A percentile compares a stretch with the other conserved stretches of the same genome.
These are phyloP conservation scores for Caenorhabditis imperialis DNA, from an alignment of 2,888 invertebrate genomes.

Conservation along the genomic window DNA sequence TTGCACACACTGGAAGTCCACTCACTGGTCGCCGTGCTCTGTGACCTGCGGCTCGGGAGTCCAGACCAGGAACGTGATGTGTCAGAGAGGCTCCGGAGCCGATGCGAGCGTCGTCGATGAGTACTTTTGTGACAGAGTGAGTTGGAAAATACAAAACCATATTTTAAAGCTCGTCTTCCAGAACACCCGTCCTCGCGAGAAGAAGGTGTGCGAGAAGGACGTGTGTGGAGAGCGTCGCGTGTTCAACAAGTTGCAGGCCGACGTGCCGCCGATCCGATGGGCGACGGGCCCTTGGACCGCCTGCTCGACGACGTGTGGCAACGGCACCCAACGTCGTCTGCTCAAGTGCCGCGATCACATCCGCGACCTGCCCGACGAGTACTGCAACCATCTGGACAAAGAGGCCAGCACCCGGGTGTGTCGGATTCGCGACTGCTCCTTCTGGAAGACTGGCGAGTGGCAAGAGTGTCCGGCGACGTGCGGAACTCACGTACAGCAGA, in stretches of 20 bases:
- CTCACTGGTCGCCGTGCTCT: slow-evolving; percentile 74
- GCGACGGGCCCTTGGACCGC: slow-evolving; percentile 73
- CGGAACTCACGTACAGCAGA: slow-evolving; percentile 69
- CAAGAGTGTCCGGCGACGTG: slow-evolving; percentile 76
- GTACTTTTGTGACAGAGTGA: slow-evolving; percentile 59
- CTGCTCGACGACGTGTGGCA: slow-evolving; percentile 80
- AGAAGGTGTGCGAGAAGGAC: slow-evolving; percentile 65
- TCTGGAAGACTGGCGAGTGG: slow-evolving; percentile 73
- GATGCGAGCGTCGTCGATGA: slow-evolving; percentile 53
- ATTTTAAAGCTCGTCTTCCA: slow-evolving; percentile 12
- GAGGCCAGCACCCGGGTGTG: slow-evolving; percentile 60
- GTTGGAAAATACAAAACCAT: not conserved
- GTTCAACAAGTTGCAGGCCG: slow-evolving; percentile 42
- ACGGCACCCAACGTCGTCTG: slow-evolving; percentile 78
- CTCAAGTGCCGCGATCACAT: slow-evolving; percentile 69
- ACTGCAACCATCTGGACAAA: slow-evolving; percentile 71
- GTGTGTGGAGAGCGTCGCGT: slow-evolving; percentile 50
- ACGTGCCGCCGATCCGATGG: slow-evolving; percentile 68
- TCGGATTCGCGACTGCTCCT: slow-evolving; percentile 66
- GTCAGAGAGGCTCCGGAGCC: slow-evolving; percentile 77
- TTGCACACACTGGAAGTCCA: slow-evolving; percentile 70
- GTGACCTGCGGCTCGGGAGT: slow-evolving; percentile 84
- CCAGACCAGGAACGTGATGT: slow-evolving; percentile 82
- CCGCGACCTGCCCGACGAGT: slow-evolving; percentile 68
- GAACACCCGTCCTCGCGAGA: slow-evolving; percentile 55